Evolutionary conservation across 2,888 invertebrate genomes (phyloP).

Genomic region (Beris chalybata): DNA sequence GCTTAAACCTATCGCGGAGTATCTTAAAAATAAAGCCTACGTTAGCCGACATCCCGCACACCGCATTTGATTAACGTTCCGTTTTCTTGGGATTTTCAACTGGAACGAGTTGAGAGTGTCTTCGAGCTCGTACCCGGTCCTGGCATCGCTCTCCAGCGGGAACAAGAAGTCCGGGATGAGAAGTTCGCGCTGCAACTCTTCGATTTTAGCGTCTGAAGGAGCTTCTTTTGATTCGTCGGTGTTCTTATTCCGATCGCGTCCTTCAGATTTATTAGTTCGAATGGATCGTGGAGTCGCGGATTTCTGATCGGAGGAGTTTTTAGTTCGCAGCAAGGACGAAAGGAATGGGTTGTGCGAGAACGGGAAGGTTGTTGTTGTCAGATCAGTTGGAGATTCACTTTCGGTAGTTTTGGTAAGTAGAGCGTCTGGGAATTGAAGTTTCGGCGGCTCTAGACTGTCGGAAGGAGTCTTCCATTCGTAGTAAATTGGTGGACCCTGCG

Average conservation of each 20-base stretch:
- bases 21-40: too few species aligned
- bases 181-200: conserved; percentile 63
- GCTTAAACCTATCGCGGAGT: too few species aligned
- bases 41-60: conserved; percentile 55
- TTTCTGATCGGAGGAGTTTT: conserved; percentile 20
- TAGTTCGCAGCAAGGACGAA: conserved; percentile 32
- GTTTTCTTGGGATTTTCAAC: conserved; percentile 59
- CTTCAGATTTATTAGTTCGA: conserved; percentile 33
- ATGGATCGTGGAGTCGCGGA: conserved; percentile 44
- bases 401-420: conserved; percentile 24
- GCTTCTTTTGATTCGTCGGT: conserved; percentile 4
- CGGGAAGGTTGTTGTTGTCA: background rate
- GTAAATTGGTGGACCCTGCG: conserved; percentile 65
- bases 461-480: conserved; percentile 68
- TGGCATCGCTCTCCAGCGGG: conserved; percentile 61
- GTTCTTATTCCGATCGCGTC: conserved; percentile 46
- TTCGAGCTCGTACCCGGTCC: conserved; percentile 62
- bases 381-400: conserved; percentile 11
- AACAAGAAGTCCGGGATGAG: conserved; percentile 66
- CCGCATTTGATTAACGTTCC: conserved; percentile 46
- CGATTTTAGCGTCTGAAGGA: conserved; percentile 47
- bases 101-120: conserved; percentile 65
- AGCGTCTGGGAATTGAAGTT: conserved; percentile 39
- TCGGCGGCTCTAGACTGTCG: conserved; percentile 62
- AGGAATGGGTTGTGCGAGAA: conserved; percentile 38